Evolutionary conservation across 2,797 vertebrate genomes (phyloP).

Genomic region (Thamnophis elegans): DNA sequence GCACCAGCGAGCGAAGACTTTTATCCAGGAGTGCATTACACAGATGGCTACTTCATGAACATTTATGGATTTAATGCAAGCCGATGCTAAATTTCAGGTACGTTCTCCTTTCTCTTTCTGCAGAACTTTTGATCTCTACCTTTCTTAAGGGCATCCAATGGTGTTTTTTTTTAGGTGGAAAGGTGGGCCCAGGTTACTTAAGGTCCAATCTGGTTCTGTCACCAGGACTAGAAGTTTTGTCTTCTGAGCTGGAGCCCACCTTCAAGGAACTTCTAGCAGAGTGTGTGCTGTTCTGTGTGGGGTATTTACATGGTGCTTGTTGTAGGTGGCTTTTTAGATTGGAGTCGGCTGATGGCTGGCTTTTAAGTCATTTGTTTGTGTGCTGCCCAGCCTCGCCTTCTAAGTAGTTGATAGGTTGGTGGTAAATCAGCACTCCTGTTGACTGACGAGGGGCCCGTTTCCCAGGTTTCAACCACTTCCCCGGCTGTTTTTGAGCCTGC

Average conservation of each 20-base stretch:
- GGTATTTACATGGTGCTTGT: background rate
- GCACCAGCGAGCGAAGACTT: background rate
- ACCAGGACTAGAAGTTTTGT: background rate
- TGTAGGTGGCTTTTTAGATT: no score
- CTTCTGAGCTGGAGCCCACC: background rate
- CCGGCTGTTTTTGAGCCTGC: no score
- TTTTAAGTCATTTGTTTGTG: background rate
- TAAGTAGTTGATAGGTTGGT: no score
- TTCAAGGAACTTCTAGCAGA: background rate
- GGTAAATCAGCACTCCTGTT: no score
- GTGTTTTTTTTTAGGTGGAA: background rate
- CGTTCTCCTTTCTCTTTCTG: background rate
- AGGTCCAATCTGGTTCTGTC: background rate
- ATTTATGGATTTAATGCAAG: background rate
- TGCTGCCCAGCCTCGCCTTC: background rate
- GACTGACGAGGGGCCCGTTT: no score
- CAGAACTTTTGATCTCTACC: background rate
- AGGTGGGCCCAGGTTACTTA: background rate
- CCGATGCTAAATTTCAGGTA: conserved; percentile 18
- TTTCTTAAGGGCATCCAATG: no score
- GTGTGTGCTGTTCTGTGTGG: background rate
- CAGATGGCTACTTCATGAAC: background rate
- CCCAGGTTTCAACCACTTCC: no score
- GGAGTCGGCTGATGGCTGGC: background rate
- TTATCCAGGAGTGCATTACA: background rate